Percentiles rank a stretch among this genome's conserved stretches.
phyloP scores from a whole-genome alignment of 2,113 vertebrate species.

The Turdus rufiventris region DNA sequence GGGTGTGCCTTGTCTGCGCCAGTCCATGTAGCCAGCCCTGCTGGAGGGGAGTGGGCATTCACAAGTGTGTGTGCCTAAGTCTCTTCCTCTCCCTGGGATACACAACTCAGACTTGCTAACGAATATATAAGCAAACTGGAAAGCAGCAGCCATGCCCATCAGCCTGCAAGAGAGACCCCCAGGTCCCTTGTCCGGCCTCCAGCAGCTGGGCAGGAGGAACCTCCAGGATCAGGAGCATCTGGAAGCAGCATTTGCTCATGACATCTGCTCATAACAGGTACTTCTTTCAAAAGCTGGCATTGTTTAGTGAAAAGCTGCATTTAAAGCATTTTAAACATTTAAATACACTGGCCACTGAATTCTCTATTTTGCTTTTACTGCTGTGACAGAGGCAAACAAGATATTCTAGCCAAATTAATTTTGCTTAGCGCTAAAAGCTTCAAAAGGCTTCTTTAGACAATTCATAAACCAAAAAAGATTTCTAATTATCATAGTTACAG shows the following conservation, averaged over 20 bases:
- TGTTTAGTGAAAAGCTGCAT: background rate
- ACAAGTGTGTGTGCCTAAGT: accelerated
- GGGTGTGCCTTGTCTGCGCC: background rate
- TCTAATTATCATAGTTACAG: background rate
- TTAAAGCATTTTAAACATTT: background rate
- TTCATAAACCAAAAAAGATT: background rate
- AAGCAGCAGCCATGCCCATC: background rate
- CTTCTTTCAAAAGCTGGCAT: background rate
- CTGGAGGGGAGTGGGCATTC: accelerated
- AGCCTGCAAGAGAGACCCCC: background rate
- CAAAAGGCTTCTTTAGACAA: background rate
- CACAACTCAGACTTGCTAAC: background rate
- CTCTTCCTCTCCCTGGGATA: background rate
- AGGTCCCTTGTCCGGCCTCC: background rate
- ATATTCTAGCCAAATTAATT: background rate
- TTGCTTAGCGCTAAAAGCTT: background rate
- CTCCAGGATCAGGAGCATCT: accelerated
- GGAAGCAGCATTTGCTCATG: background rate
- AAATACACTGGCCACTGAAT: background rate
- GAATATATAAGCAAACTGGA: background rate
- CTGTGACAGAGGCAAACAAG: background rate
- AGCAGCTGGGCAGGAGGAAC: background rate
- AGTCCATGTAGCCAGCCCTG: background rate
- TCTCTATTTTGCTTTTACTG: background rate
- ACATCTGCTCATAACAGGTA: background rate